These are phyloP conservation scores for Drosophila setosimentum DNA, from an alignment of 2,888 invertebrate species.

Conservation along the genomic window DNA sequence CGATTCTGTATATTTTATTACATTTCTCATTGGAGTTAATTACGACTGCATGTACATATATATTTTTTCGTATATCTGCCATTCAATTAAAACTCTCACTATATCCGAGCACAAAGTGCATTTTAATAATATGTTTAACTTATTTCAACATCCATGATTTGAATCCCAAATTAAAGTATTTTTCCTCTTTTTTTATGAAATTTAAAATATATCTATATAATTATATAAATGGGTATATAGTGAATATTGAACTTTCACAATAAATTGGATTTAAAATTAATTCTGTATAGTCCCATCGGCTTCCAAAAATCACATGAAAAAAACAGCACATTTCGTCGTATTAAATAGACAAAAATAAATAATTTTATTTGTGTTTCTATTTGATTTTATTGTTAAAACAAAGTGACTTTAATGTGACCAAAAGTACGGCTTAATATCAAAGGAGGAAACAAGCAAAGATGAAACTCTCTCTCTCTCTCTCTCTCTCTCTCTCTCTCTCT, in stretches of 20 bases:
- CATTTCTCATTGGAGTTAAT: not conserved
- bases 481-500: not conserved
- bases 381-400: not conserved
- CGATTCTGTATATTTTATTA: not conserved
- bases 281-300: not conserved
- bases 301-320: not conserved
- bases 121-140: not conserved
- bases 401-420: constrained; percentile 28
- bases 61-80: not conserved
- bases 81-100: not conserved
- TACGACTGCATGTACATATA: not conserved
- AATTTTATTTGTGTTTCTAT: not conserved
- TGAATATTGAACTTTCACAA: not conserved
- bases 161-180: not conserved
- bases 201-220: no score
- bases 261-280: not conserved
- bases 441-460: constrained; percentile 5
- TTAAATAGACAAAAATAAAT: not conserved
- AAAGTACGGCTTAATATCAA: not conserved
- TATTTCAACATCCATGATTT: not conserved
- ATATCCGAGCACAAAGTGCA: not conserved
- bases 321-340: not conserved
- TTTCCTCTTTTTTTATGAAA: not conserved
- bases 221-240: not conserved
- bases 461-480: constrained; percentile 3